These are phyloP conservation scores for Cecropterus lyciades DNA, from an alignment of 1,140 invertebrate species.

Conservation along the genomic window DNA sequence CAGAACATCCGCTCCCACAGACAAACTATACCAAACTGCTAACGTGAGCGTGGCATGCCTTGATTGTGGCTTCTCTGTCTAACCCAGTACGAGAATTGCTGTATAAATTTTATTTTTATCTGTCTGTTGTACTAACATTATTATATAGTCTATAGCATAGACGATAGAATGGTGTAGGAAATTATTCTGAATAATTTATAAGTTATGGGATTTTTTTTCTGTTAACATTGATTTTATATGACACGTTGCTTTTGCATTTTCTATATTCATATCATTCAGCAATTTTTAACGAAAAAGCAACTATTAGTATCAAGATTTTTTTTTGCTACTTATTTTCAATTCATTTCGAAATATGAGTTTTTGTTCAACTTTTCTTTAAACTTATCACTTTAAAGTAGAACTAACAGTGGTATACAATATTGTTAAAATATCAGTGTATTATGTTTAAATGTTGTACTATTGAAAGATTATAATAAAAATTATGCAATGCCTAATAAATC, in stretches of 20 bases:
- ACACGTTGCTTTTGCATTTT: too few species aligned
- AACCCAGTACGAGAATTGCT: constrained; percentile 23
- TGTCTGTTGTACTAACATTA: constrained; percentile 11
- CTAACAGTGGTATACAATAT: background rate
- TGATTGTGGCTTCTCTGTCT: constrained; percentile 14
- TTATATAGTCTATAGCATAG: background rate
- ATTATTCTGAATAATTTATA: too few species aligned
- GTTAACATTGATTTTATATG: too few species aligned
- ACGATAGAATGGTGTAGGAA: too few species aligned
- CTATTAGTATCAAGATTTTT: too few species aligned
- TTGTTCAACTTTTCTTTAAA: too few species aligned
- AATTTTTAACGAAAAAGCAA: too few species aligned
- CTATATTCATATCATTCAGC: too few species aligned
- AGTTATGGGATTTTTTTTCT: too few species aligned
- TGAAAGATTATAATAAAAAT: constrained; percentile 13
- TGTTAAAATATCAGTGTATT: background rate
- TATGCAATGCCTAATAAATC: constrained; percentile 16
- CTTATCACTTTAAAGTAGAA: too few species aligned
- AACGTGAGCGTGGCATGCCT: constrained; percentile 14
- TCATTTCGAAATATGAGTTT: too few species aligned
- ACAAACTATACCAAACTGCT: background rate
- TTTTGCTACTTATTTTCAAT: too few species aligned
- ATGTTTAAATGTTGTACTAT: constrained; percentile 1
- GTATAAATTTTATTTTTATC: constrained; percentile 31
- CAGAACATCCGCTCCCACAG: constrained; percentile 22